Evolutionary conservation across 2,113 vertebrate genomes (phyloP).

Genomic region (Sceloporus tristichus): DNA sequence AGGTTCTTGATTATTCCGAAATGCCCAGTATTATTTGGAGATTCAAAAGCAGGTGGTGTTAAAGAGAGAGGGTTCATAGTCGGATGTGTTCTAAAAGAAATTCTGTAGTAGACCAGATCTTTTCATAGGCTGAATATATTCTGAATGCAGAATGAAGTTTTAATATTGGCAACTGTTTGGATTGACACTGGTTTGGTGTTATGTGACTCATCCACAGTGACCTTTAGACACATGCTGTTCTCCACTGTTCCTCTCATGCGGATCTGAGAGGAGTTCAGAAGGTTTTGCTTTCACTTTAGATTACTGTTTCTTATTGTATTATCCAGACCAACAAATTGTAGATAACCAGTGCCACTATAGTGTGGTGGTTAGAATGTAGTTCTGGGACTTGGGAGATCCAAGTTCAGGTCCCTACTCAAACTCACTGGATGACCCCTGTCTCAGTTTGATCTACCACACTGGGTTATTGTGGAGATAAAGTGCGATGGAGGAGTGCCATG

Average conservation of each 20-base stretch:
- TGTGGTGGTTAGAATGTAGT: neutral
- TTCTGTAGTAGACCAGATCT: neutral
- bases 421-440: too few relatives aligned
- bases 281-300: too few relatives aligned
- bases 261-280: too few relatives aligned
- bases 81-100: slow-evolving; percentile 42
- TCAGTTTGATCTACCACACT: neutral
- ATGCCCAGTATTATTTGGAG: neutral
- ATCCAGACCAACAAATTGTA: neutral
- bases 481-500: neutral
- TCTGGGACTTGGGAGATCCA: neutral
- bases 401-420: neutral
- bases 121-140: neutral
- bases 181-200: too few relatives aligned
- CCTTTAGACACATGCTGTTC: too few relatives aligned
- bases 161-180: neutral
- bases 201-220: too few relatives aligned
- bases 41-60: slow-evolving; percentile 40
- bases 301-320: neutral
- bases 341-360: neutral
- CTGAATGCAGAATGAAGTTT: neutral
- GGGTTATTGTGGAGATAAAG: neutral
- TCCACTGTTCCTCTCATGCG: too few relatives aligned
- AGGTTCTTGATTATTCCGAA: neutral
- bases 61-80: slow-evolving; percentile 61